Conservation (phyloP, 2,888 invertebrate genomes). For the Notocelia uddmanniana region DNA sequence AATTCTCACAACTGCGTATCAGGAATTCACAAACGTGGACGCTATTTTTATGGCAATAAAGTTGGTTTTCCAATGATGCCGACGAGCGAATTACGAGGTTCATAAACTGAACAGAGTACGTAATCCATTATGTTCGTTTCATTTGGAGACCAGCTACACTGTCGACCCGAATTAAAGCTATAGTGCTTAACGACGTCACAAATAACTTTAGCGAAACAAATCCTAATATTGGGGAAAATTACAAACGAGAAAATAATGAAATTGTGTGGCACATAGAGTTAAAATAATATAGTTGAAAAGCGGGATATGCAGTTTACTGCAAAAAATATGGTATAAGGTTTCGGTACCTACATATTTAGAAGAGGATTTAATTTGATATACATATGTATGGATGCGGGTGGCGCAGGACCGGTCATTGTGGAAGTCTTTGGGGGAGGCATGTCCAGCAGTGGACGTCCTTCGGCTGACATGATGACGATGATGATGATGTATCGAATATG, state of each 20-base stretch:
- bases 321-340: too few species aligned
- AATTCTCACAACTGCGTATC: background rate
- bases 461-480: too few species aligned
- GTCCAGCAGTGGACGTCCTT: too few species aligned
- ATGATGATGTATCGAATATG: too few species aligned
- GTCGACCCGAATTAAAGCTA: conserved; percentile 1
- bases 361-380: too few species aligned
- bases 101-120: background rate
- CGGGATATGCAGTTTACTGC: too few species aligned
- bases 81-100: background rate
- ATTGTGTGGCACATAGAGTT: too few species aligned
- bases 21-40: background rate
- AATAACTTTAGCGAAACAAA: background rate
- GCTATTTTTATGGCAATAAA: background rate
- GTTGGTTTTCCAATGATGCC: background rate
- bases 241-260: background rate
- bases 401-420: too few species aligned
- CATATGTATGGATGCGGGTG: too few species aligned
- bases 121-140: background rate
- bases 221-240: background rate
- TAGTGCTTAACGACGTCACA: background rate
- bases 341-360: too few species aligned
- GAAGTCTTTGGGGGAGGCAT: too few species aligned
- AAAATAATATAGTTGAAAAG: too few species aligned
- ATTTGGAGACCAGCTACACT: conserved; percentile 9